Evolutionary conservation across 2,797 vertebrate genomes (phyloP).

Genomic region (Nasua narica): DNA sequence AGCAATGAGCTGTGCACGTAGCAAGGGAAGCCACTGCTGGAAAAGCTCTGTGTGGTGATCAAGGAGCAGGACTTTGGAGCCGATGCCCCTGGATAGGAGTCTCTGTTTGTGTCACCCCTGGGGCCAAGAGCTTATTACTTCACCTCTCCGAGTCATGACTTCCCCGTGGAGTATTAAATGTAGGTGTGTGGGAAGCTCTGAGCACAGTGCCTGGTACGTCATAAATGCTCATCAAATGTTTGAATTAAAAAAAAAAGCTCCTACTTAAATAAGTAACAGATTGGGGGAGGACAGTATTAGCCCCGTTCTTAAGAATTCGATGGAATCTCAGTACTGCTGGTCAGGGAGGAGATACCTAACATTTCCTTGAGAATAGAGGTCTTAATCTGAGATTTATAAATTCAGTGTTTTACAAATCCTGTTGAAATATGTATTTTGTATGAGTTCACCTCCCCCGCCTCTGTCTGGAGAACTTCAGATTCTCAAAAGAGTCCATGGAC

Average conservation of each 20-base stretch:
- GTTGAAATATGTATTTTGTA: neutral
- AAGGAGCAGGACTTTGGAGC: neutral
- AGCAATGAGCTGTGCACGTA: neutral
- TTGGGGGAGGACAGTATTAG: neutral
- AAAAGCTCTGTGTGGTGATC: neutral
- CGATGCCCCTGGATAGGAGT: neutral
- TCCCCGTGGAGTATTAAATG: neutral
- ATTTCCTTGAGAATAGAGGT: neutral
- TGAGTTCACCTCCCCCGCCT: neutral
- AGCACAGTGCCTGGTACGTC: neutral
- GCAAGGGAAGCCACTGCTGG: neutral
- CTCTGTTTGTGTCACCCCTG: neutral
- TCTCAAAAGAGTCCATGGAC: neutral
- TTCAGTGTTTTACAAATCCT: neutral
- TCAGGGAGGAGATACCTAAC: neutral
- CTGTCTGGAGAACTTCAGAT: neutral
- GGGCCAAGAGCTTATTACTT: neutral
- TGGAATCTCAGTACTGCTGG: neutral
- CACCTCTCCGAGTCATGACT: neutral
- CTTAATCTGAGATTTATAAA: neutral
- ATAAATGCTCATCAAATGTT: neutral
- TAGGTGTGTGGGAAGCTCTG: rapidly evolving
- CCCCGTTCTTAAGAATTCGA: neutral
- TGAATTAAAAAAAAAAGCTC: neutral
- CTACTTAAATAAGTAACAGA: neutral